Conservation (phyloP, 2,888 invertebrate species). For the Sesamia inferens region DNA sequence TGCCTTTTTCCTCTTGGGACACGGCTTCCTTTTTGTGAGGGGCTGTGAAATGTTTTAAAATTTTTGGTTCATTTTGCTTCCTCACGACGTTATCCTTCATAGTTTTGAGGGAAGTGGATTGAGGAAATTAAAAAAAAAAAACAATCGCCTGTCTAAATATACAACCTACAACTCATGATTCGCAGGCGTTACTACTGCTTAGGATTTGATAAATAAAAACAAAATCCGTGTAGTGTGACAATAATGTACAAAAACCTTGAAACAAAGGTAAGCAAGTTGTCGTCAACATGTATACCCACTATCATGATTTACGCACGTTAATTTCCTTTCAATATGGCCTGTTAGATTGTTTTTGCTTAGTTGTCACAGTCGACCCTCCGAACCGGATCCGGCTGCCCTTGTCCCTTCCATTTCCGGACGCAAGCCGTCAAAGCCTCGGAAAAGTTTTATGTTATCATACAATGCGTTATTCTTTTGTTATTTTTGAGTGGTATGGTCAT, state of each 20-base stretch:
- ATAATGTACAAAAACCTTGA: background rate
- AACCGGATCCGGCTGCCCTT: constrained; percentile 84
- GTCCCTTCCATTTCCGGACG: constrained; percentile 86
- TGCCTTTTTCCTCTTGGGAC: too few relatives aligned
- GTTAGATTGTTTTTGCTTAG: constrained; percentile 74
- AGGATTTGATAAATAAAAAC: background rate
- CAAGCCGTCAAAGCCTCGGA: constrained; percentile 77
- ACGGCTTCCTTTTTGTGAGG: too few relatives aligned
- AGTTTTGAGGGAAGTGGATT: too few relatives aligned
- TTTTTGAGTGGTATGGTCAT: constrained; percentile 45
- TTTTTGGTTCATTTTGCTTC: too few relatives aligned
- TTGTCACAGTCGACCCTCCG: constrained; percentile 74
- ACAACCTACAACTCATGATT: background rate
- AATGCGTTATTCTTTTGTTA: constrained; percentile 59
- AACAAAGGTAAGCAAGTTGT: constrained; percentile 19
- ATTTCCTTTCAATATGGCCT: constrained; percentile 73
- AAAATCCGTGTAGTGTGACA: background rate
- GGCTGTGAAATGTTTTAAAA: too few relatives aligned
- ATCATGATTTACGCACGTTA: constrained; percentile 81
- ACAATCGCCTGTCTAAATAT: too few relatives aligned
- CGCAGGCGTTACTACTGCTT: background rate
- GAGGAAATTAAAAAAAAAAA: too few relatives aligned
- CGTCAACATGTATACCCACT: constrained; percentile 66
- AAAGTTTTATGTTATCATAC: constrained; percentile 74
- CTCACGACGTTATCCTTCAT: too few relatives aligned